phyloP scores from a whole-genome alignment of 1,140 invertebrate species.

The Elysia chlorotica region DNA sequence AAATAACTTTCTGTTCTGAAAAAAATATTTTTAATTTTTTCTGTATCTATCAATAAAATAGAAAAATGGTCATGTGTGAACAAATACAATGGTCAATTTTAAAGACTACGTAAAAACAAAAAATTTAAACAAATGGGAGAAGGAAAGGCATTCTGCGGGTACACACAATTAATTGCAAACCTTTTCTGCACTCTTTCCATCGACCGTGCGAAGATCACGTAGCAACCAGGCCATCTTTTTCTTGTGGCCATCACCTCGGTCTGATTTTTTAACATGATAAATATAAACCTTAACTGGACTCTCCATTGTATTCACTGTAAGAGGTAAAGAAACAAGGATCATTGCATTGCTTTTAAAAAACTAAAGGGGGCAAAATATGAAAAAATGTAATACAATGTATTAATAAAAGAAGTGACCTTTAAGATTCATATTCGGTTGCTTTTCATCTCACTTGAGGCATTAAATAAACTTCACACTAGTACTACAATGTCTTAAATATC shows the following conservation, averaged over 20 bases:
- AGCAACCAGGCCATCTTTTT: conserved; percentile 81
- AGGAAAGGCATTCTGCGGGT: too few species aligned
- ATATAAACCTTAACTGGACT: conserved; percentile 74
- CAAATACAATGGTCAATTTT: too few species aligned
- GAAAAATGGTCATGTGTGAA: too few species aligned
- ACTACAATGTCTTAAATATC: not conserved
- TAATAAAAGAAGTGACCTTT: too few species aligned
- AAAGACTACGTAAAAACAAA: too few species aligned
- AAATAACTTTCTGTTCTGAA: too few species aligned
- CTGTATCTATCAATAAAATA: too few species aligned
- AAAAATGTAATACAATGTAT: not conserved
- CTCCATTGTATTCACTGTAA: conserved; percentile 66
- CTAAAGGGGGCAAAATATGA: not conserved
- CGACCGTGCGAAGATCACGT: conserved; percentile 77
- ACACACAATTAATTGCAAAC: too few species aligned
- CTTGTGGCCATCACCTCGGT: conserved; percentile 79
- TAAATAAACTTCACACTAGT: not conserved
- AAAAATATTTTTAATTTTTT: too few species aligned
- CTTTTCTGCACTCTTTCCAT: conserved; percentile 72
- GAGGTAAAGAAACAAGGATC: not conserved
- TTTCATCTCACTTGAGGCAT: not conserved
- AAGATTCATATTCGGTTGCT: too few species aligned
- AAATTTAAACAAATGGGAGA: too few species aligned
- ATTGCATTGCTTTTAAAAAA: not conserved
- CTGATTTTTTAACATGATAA: conserved; percentile 82